Conservation (phyloP, 1,140 invertebrate genomes). For the Drosophila grimshawi region DNA sequence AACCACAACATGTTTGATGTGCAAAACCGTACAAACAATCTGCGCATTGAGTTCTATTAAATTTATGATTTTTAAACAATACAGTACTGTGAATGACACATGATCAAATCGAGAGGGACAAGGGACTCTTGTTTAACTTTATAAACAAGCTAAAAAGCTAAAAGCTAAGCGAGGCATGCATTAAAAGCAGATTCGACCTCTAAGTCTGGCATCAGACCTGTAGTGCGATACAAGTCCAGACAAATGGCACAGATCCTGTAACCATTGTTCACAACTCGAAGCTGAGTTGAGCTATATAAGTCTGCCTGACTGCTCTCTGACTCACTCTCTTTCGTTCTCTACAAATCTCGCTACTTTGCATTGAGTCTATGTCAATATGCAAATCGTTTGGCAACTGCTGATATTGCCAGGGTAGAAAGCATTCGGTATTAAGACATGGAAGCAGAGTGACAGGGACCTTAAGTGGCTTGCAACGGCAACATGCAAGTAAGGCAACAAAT, state of each 20-base stretch:
- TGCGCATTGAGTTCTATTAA: background rate
- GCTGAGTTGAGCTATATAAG: conserved; percentile 24
- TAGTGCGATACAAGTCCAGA: background rate
- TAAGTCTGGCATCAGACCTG: no score
- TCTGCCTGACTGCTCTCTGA: background rate
- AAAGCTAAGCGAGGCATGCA: background rate
- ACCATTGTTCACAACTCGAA: conserved; percentile 16
- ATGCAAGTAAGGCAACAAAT: conserved; percentile 14
- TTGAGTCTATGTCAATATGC: conserved; percentile 40
- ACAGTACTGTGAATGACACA: background rate
- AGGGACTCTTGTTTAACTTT: no score
- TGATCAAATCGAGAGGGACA: background rate
- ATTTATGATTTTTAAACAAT: background rate
- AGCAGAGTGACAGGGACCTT: conserved; percentile 44
- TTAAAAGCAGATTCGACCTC: background rate
- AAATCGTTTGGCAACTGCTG: conserved; percentile 43
- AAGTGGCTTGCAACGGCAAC: conserved; percentile 48
- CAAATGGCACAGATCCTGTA: background rate
- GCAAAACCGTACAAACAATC: background rate
- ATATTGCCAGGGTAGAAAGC: conserved; percentile 24
- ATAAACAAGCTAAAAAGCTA: no score
- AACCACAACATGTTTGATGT: conserved; percentile 40
- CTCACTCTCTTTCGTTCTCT: background rate
- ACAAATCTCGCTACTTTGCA: conserved; percentile 5
- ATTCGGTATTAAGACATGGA: conserved; percentile 35